These are phyloP conservation scores for Troides helena DNA, from an alignment of 2,888 invertebrate genomes.

Conservation along the genomic window DNA sequence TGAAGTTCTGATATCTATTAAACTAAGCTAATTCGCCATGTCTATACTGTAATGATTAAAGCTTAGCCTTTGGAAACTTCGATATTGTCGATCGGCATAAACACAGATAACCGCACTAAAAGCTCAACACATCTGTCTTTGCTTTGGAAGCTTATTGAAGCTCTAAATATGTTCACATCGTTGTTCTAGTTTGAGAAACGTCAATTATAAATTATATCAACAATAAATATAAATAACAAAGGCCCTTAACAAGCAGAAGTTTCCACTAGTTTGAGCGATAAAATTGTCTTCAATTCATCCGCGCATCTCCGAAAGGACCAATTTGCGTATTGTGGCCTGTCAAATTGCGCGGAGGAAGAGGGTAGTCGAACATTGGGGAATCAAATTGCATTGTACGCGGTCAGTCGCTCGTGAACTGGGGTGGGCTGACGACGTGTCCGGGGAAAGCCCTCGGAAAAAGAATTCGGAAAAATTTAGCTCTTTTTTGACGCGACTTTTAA, in stretches of 20 bases:
- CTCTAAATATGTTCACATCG: too few species aligned
- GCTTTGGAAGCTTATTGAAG: too few species aligned
- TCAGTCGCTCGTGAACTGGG: constrained; percentile 57
- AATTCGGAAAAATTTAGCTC: constrained; percentile 2
- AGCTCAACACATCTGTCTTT: too few species aligned
- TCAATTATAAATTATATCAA: constrained; percentile 14
- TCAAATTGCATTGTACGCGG: constrained; percentile 66
- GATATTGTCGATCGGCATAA: too few species aligned
- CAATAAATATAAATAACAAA: constrained; percentile 39
- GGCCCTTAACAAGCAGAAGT: constrained; percentile 45
- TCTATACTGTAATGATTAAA: too few species aligned
- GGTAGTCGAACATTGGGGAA: constrained; percentile 62
- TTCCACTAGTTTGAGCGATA: constrained; percentile 50
- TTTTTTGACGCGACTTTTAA: not conserved
- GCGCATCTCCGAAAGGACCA: constrained; percentile 42
- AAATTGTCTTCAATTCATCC: constrained; percentile 46
- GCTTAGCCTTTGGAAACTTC: too few species aligned
- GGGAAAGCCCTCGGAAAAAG: constrained; percentile 5
- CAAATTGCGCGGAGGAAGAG: constrained; percentile 65
- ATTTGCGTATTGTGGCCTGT: constrained; percentile 60
- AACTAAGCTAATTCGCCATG: too few species aligned
- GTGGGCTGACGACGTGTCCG: constrained; percentile 43
- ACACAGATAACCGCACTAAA: too few species aligned
- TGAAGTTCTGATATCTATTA: too few species aligned
- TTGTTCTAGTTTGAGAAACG: not conserved